Evolutionary conservation across 2,888 invertebrate genomes (phyloP).

Genomic region (Ennomos fuscantarius): DNA sequence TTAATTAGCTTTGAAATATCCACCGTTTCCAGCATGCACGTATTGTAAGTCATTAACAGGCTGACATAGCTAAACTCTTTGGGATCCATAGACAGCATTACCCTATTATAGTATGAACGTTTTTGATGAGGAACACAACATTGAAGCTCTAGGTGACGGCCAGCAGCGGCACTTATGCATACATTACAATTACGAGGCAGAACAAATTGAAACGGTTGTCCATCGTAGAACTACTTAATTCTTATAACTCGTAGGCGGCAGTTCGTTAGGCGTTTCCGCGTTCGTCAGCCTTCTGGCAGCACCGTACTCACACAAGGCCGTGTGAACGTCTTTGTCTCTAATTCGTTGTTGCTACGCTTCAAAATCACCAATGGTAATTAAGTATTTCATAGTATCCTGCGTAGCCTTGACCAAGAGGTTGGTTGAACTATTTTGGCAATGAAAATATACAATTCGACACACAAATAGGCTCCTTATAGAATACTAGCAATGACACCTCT

Average conservation of each 20-base stretch:
- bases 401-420: no score
- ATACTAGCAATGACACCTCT: no score
- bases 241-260: constrained; percentile 75
- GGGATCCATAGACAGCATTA: no score
- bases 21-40: no score
- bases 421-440: neutral
- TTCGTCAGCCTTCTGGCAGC: constrained; percentile 68
- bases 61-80: no score
- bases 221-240: constrained; percentile 60
- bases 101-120: neutral
- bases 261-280: constrained; percentile 70
- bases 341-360: constrained; percentile 50
- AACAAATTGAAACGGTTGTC: constrained; percentile 45
- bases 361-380: constrained; percentile 30
- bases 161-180: constrained; percentile 23
- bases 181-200: constrained; percentile 29
- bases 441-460: neutral
- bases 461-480: no score
- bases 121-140: constrained; percentile 10
- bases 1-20: no score
- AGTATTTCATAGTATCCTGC: constrained; percentile 5
- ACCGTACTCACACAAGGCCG: constrained; percentile 72
- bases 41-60: no score
- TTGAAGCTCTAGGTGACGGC: constrained; percentile 7
- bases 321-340: constrained; percentile 81